phyloP scores from a whole-genome alignment of 2,797 vertebrate genomes.

The Sebastes kiyomatsui region DNA sequence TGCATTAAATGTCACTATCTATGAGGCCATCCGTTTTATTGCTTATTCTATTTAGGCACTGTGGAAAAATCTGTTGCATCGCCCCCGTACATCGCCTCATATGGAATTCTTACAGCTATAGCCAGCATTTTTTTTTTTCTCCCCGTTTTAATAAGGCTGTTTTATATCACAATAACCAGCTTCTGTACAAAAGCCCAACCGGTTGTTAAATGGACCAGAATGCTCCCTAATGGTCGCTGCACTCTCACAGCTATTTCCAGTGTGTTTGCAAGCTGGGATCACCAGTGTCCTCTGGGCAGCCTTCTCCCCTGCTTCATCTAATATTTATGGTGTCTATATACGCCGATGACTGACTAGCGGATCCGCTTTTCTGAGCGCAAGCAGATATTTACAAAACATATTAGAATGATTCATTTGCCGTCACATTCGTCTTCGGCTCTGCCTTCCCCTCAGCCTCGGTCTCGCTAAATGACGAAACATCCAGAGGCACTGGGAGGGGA shows the following conservation, averaged over 20 bases:
- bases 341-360: conserved; percentile 45
- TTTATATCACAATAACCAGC: conserved; percentile 6
- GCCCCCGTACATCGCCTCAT: conserved; percentile 9
- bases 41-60: conserved; percentile 76
- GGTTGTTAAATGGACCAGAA: conserved; percentile 28
- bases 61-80: conserved; percentile 67
- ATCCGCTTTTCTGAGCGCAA: conserved; percentile 39
- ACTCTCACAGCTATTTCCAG: conserved; percentile 37
- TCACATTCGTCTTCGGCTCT: conserved; percentile 41
- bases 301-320: conserved; percentile 67
- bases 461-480: conserved; percentile 43
- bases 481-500: neutral
- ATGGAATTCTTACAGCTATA: conserved; percentile 6
- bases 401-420: conserved; percentile 63
- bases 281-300: conserved; percentile 71
- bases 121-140: neutral
- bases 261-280: conserved; percentile 49
- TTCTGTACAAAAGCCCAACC: neutral
- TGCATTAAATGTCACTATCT: conserved; percentile 87
- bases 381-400: conserved; percentile 72
- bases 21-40: conserved; percentile 83
- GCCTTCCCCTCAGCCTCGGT: conserved; percentile 24
- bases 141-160: conserved; percentile 1
- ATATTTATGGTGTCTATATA: conserved; percentile 75
- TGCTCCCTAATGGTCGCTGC: conserved; percentile 15